Percentiles rank a stretch among this genome's conserved stretches.
These are phyloP conservation scores for Acomys russatus DNA, from an alignment of 2,797 vertebrate genomes.

Conservation along the genomic window DNA sequence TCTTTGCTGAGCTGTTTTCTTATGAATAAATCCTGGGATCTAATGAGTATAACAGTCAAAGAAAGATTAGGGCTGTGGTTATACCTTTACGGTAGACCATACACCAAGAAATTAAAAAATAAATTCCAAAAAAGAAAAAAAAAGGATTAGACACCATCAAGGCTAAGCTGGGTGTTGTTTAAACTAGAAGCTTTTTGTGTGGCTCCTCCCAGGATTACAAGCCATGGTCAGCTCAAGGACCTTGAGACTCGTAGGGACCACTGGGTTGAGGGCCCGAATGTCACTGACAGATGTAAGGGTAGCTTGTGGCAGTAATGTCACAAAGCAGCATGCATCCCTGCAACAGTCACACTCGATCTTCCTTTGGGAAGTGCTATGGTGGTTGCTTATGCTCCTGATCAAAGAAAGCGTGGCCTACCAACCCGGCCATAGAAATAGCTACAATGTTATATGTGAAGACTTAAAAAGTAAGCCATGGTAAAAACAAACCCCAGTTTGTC, in stretches of 20 bases:
- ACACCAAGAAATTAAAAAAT: not conserved
- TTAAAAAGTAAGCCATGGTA: not conserved
- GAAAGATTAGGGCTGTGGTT: not conserved
- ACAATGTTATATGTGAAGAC: not conserved
- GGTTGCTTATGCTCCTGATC: not conserved
- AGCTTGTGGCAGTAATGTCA: not conserved
- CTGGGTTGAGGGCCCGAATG: not conserved
- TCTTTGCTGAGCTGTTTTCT: not conserved
- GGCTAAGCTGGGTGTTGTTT: not conserved
- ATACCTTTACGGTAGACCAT: not conserved
- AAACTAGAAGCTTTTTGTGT: too few relatives aligned
- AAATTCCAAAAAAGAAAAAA: not conserved
- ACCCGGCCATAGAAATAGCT: not conserved
- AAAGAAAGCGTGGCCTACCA: conserved; percentile 9
- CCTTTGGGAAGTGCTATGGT: conserved; percentile 20
- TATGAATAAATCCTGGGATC: not conserved
- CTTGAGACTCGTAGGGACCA: conserved; percentile 40
- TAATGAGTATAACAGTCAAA: not conserved
- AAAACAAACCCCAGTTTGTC: not conserved
- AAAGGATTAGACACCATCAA: not conserved
- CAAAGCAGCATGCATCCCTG: rapidly evolving
- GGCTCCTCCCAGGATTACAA: not conserved
- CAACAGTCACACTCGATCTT: not conserved
- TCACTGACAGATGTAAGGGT: conserved; percentile 35
- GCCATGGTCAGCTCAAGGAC: not conserved